Evolutionary conservation across 2,113 vertebrate species (phyloP).

Genomic region (Cercocebus atys): DNA sequence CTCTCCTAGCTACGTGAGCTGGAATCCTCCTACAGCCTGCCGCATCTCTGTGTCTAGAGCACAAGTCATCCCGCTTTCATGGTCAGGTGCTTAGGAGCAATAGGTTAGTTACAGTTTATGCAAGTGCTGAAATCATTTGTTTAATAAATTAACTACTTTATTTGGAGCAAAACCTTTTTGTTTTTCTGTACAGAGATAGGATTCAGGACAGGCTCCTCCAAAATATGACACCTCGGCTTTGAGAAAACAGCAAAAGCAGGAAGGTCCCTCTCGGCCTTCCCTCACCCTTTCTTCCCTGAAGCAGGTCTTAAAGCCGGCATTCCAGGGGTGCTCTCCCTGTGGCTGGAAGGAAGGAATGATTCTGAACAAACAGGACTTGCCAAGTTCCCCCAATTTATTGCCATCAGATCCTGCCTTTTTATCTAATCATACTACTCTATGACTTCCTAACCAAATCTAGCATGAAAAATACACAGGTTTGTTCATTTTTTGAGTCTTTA

Average conservation of each 20-base stretch:
- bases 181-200: background rate
- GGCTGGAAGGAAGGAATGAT: background rate
- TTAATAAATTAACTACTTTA: background rate
- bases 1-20: rapidly evolving
- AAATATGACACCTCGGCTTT: background rate
- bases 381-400: background rate
- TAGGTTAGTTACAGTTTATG: background rate
- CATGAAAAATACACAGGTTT: background rate
- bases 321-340: rapidly evolving
- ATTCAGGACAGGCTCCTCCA: background rate
- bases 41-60: background rate
- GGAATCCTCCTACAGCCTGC: no score
- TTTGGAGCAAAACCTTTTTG: background rate
- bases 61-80: no score
- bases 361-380: background rate
- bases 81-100: background rate
- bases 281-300: background rate
- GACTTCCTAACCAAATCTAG: background rate
- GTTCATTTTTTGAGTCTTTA: background rate
- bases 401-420: background rate
- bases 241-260: background rate
- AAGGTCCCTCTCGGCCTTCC: background rate
- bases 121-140: background rate
- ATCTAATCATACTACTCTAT: background rate
- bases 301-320: background rate